These are phyloP conservation scores for Desmophyllum pertusum DNA, from an alignment of 92 coral and sea anemone species.

Conservation along the genomic window DNA sequence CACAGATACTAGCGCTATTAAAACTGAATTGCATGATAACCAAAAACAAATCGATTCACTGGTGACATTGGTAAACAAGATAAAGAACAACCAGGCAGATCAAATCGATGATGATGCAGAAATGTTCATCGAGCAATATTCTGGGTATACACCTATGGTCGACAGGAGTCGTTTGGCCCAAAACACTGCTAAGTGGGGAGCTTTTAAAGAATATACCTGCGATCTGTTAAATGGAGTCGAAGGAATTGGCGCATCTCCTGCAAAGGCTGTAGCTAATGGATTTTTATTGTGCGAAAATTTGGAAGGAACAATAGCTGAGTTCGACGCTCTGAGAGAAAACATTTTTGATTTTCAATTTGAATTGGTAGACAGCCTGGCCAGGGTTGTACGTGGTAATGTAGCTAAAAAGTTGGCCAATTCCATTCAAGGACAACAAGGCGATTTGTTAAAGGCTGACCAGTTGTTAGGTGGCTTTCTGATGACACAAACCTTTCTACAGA, in stretches of 20 bases:
- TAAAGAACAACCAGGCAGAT: constrained; percentile 19
- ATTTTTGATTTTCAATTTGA: constrained; percentile 73
- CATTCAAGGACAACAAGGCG: constrained; percentile 26
- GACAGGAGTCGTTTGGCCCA: constrained; percentile 42
- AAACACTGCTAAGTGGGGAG: constrained; percentile 62
- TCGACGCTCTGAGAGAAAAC: constrained; percentile 55
- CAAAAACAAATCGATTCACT: constrained; percentile 42
- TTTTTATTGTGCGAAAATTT: constrained; percentile 52
- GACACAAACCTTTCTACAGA: constrained; percentile 53
- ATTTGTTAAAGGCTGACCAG: constrained; percentile 37
- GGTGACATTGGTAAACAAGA: constrained; percentile 21
- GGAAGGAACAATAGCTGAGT: constrained; percentile 70
- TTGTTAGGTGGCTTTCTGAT: constrained; percentile 53
- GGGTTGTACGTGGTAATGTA: constrained; percentile 55
- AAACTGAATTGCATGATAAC: constrained; percentile 34
- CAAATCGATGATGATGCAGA: constrained; percentile 48
- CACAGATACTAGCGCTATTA: constrained; percentile 26
- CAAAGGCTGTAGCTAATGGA: constrained; percentile 34
- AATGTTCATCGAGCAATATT: constrained; percentile 52
- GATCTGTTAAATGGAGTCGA: constrained; percentile 47
- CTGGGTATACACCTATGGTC: constrained; percentile 51
- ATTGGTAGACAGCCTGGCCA: constrained; percentile 55
- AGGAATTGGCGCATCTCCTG: constrained; percentile 31
- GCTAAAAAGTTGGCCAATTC: constrained; percentile 57
- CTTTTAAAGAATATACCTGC: constrained; percentile 56